Conservation (phyloP, 2,888 invertebrate species). For the Meiosimyza decipiens region DNA sequence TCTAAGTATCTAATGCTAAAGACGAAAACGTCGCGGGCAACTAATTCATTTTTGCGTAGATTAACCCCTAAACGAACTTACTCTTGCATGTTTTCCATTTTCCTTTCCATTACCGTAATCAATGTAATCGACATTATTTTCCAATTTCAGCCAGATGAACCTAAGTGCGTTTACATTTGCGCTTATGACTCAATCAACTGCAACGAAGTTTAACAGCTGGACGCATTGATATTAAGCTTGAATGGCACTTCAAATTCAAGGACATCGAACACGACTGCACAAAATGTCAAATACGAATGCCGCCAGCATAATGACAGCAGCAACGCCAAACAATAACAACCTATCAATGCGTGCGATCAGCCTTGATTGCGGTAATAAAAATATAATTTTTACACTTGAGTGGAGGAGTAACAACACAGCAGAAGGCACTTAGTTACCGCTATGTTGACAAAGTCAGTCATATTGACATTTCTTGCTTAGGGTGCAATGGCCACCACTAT, state of each 20-base stretch:
- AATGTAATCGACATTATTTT: background rate
- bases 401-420: conserved; percentile 27
- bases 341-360: conserved; percentile 39
- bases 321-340: conserved; percentile 48
- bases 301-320: conserved; percentile 34
- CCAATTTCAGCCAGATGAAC: conserved; percentile 17
- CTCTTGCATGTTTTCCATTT: too few species aligned
- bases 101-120: too few species aligned
- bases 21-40: too few species aligned
- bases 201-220: background rate
- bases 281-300: background rate
- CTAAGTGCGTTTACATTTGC: conserved; percentile 7
- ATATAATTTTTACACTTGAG: conserved; percentile 55
- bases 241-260: background rate
- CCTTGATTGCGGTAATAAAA: conserved; percentile 57
- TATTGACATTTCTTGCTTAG: too few species aligned
- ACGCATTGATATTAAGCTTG: too few species aligned
- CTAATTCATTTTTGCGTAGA: too few species aligned
- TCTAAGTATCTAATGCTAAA: too few species aligned
- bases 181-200: conserved; percentile 13
- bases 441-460: too few species aligned
- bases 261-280: too few species aligned
- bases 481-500: too few species aligned
- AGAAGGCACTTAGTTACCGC: conserved; percentile 5
- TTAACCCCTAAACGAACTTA: too few species aligned